These are phyloP conservation scores for Colossoma macropomum DNA, from an alignment of 2,113 vertebrate genomes.

Conservation along the genomic window DNA sequence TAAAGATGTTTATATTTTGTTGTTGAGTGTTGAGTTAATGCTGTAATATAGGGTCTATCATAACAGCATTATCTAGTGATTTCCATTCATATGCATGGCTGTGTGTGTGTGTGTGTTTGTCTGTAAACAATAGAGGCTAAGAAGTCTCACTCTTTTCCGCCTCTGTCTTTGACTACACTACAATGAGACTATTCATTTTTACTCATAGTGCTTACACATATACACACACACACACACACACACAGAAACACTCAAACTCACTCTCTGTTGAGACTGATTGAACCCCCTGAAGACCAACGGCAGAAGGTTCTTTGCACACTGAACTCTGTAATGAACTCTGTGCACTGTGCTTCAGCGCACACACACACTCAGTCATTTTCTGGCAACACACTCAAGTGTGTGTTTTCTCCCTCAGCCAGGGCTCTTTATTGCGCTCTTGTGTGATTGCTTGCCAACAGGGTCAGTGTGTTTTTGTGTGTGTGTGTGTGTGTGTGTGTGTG, in stretches of 20 bases:
- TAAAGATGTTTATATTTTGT: too few relatives aligned
- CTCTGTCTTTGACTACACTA: slow-evolving; percentile 28
- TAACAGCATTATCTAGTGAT: not conserved
- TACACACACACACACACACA: slow-evolving; percentile 28
- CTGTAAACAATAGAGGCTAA: slow-evolving; percentile 45
- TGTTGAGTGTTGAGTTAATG: too few relatives aligned
- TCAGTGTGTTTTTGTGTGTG: not conserved
- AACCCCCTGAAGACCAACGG: slow-evolving; percentile 34
- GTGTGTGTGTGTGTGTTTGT: slow-evolving; percentile 25
- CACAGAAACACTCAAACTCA: slow-evolving; percentile 16
- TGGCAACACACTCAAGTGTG: not conserved
- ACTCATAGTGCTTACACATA: slow-evolving; percentile 34
- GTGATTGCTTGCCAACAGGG: not conserved
- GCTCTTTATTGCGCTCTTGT: not conserved
- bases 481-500: not conserved
- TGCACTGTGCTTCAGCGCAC: not conserved
- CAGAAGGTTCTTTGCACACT: slow-evolving; percentile 23
- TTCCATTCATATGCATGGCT: slow-evolving; percentile 24
- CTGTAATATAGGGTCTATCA: too few relatives aligned
- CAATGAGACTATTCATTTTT: slow-evolving; percentile 56
- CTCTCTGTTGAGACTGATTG: slow-evolving; percentile 25
- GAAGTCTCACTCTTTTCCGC: slow-evolving; percentile 19
- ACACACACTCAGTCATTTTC: slow-evolving; percentile 2
- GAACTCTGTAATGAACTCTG: slow-evolving; percentile 38
- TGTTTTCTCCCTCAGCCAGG: not conserved